Conservation (phyloP, 2,888 invertebrate genomes). For the Oscheius sp. region DNA sequence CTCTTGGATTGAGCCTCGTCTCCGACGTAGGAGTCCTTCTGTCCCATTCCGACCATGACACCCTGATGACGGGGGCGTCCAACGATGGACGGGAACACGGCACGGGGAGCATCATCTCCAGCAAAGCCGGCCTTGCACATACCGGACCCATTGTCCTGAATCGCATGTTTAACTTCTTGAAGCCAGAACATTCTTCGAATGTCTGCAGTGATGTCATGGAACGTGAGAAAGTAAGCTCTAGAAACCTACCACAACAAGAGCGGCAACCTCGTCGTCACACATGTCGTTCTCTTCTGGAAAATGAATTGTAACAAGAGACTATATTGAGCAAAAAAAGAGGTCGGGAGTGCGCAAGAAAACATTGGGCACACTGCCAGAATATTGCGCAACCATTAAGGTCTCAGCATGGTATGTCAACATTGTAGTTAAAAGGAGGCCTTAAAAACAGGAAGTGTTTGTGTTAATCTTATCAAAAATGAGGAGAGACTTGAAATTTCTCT, state of each 20-base stretch:
- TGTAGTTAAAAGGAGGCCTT: too few species aligned
- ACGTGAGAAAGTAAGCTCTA: too few species aligned
- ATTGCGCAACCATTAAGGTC: conserved; percentile 24
- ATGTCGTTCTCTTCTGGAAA: conserved; percentile 38
- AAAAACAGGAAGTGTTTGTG: neutral
- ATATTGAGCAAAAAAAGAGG: neutral
- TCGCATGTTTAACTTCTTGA: too few species aligned
- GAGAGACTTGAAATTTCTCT: neutral
- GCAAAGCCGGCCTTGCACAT: conserved; percentile 83
- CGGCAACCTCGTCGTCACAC: conserved; percentile 88
- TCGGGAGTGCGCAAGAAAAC: conserved; percentile 6
- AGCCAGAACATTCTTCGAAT: too few species aligned
- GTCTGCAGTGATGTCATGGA: too few species aligned
- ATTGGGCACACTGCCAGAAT: conserved; percentile 20
- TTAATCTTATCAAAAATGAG: neutral
- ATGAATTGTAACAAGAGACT: neutral
- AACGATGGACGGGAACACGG: conserved; percentile 87
- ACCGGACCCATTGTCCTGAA: conserved; percentile 70
- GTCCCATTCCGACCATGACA: conserved; percentile 77
- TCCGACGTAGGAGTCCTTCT: conserved; percentile 76
- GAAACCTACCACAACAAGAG: conserved; percentile 52
- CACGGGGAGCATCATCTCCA: conserved; percentile 82
- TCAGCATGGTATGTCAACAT: neutral
- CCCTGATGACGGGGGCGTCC: conserved; percentile 80
- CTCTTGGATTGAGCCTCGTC: conserved; percentile 78